These are phyloP conservation scores for Palaemon carinicauda DNA, from an alignment of 1,140 invertebrate genomes.

Conservation along the genomic window DNA sequence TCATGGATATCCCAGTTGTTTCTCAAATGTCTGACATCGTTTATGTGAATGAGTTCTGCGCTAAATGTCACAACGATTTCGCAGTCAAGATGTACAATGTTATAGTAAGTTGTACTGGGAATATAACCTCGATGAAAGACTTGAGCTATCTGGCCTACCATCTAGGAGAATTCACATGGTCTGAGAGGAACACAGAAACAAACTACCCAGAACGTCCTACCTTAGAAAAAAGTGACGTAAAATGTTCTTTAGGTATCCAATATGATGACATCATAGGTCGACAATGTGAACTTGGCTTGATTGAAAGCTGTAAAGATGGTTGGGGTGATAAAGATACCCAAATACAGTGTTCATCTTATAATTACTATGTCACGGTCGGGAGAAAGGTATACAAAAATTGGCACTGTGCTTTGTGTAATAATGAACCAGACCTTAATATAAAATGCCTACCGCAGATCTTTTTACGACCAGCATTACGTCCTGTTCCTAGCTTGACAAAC, in stretches of 20 bases:
- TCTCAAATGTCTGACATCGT: neutral
- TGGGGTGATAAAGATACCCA: neutral
- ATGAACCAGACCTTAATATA: constrained; percentile 4
- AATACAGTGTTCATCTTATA: constrained; percentile 18
- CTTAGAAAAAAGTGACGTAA: neutral
- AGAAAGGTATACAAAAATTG: constrained; percentile 40
- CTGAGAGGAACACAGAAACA: neutral
- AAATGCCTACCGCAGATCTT: neutral
- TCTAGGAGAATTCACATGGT: constrained; percentile 31
- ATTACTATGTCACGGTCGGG: constrained; percentile 13
- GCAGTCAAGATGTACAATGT: neutral
- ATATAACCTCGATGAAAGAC: neutral
- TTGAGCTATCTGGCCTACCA: constrained; percentile 35
- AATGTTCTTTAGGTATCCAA: neutral
- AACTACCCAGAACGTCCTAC: neutral
- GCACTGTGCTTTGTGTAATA: constrained; percentile 54
- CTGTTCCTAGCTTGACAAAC: constrained; percentile 11
- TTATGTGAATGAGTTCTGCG: constrained; percentile 49
- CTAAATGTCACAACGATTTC: constrained; percentile 40
- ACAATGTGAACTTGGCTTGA: neutral
- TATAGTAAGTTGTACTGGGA: neutral
- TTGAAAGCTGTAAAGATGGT: neutral
- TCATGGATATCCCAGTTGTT: constrained; percentile 51
- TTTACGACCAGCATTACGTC: too few species aligned
- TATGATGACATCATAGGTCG: neutral